A percentile compares a stretch with the other conserved stretches of the same genome.
These are phyloP conservation scores for Cylloceria caligata DNA, from an alignment of 2,888 invertebrate species.

Conservation along the genomic window DNA sequence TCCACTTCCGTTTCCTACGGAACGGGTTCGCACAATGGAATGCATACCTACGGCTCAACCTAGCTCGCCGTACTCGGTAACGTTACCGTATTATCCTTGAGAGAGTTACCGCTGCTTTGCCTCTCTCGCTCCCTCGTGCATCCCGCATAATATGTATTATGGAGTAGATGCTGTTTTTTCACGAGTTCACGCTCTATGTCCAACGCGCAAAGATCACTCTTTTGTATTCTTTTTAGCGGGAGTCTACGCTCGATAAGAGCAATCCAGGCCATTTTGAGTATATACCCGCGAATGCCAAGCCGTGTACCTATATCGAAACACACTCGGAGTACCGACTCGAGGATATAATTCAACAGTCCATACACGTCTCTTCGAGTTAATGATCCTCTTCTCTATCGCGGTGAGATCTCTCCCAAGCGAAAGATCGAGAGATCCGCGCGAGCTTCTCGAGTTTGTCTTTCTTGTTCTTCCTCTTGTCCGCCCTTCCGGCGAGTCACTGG, in stretches of 20 bases:
- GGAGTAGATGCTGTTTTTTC: constrained; percentile 37
- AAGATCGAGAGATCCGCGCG: constrained; percentile 38
- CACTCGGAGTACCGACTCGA: constrained; percentile 42
- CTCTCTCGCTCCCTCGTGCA: constrained; percentile 45
- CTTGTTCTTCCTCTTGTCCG: constrained; percentile 1
- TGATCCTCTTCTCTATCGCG: constrained; percentile 49
- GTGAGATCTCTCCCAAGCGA: constrained; percentile 1
- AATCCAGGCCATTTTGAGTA: constrained; percentile 27
- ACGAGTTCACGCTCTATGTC: constrained; percentile 55
- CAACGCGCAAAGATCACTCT: constrained; percentile 45
- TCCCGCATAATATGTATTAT: constrained; percentile 51
- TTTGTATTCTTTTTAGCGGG: constrained; percentile 2
- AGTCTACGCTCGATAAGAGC: background rate
- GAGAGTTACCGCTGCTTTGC: constrained; percentile 63
- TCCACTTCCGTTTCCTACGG: constrained; percentile 57
- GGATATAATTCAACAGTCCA: constrained; percentile 51
- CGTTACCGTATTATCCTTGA: constrained; percentile 20
- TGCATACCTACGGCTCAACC: constrained; percentile 19
- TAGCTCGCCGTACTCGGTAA: background rate
- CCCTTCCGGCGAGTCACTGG: constrained; percentile 41
- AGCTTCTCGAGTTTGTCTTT: constrained; percentile 26
- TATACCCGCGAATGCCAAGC: constrained; percentile 7
- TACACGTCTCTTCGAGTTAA: constrained; percentile 59
- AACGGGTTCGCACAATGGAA: constrained; percentile 46
- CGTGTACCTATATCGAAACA: constrained; percentile 51